Conservation (phyloP, 2,113 vertebrate species). For the Carettochelys insculpta region DNA sequence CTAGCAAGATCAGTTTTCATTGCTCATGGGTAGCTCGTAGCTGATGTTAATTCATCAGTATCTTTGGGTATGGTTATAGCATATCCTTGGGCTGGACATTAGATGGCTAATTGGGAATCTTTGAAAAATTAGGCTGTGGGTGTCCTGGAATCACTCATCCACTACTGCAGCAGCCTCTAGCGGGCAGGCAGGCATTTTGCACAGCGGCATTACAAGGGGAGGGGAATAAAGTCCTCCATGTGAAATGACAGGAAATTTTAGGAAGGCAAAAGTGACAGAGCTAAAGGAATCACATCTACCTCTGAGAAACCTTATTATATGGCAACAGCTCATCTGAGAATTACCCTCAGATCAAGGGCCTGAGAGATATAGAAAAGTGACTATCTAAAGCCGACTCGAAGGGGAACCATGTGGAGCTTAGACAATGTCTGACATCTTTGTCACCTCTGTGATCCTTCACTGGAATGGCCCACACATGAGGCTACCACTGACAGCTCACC, state of each 20-base stretch:
- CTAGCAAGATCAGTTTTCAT: neutral
- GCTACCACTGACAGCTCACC: neutral
- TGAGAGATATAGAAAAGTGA: neutral
- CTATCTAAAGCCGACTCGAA: neutral
- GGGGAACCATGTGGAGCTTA: neutral
- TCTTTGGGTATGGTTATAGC: neutral
- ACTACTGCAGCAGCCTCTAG: neutral
- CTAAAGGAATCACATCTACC: neutral
- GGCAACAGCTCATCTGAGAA: neutral
- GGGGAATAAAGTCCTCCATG: neutral
- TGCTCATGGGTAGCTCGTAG: neutral
- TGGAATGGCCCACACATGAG: neutral
- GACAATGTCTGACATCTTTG: neutral
- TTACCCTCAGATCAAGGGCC: neutral
- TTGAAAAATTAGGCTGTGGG: neutral
- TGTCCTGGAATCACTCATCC: neutral
- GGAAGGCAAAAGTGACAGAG: neutral
- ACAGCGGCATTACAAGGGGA: neutral
- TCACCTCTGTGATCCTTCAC: neutral
- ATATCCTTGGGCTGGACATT: neutral
- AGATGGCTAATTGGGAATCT: neutral
- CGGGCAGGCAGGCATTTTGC: too few species aligned
- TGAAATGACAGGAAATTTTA: neutral
- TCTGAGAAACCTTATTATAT: neutral
- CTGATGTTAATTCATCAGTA: neutral